These are phyloP conservation scores for Melipona quadrifasciata DNA, from an alignment of 1,140 invertebrate genomes.

Conservation along the genomic window DNA sequence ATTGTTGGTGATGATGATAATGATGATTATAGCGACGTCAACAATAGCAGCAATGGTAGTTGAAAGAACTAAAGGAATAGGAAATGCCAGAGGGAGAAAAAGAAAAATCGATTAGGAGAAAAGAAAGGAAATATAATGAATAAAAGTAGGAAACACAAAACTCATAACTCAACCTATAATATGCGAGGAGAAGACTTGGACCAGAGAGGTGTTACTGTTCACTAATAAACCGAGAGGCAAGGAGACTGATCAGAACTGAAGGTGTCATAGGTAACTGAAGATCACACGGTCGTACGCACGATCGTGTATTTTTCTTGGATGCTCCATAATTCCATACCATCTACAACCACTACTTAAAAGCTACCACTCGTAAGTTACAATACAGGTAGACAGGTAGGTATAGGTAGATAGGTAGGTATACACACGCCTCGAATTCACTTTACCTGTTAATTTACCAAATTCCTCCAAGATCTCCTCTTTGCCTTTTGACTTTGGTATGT, in stretches of 20 bases:
- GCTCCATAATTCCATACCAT: slow-evolving; percentile 80
- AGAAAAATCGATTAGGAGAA: slow-evolving; percentile 15
- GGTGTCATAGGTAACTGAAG: slow-evolving; percentile 74
- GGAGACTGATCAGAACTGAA: slow-evolving; percentile 81
- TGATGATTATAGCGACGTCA: not conserved
- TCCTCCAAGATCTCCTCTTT: slow-evolving; percentile 99
- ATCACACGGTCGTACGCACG: slow-evolving; percentile 60
- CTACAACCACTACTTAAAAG: slow-evolving; percentile 82
- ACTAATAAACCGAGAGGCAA: slow-evolving; percentile 83
- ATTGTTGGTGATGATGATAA: not conserved
- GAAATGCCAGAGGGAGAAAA: not conserved
- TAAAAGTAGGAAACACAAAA: slow-evolving; percentile 67
- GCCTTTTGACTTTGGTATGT: slow-evolving; percentile 99
- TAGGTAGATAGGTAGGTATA: slow-evolving; percentile 81
- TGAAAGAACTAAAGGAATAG: not conserved
- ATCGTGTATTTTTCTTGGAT: slow-evolving; percentile 64
- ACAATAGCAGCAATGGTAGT: not conserved
- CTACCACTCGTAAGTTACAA: slow-evolving; percentile 81
- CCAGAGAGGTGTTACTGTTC: slow-evolving; percentile 83
- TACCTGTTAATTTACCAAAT: slow-evolving; percentile 99
- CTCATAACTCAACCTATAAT: slow-evolving; percentile 81
- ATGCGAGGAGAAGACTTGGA: slow-evolving; percentile 82
- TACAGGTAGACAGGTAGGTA: slow-evolving; percentile 80
- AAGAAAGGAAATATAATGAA: slow-evolving; percentile 22
- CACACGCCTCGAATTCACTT: slow-evolving; percentile 87